Evolutionary conservation across 2,888 invertebrate species (phyloP), one percentile per base, ranked within the genome.

Genomic region (Leucophenga maculata): DNA sequence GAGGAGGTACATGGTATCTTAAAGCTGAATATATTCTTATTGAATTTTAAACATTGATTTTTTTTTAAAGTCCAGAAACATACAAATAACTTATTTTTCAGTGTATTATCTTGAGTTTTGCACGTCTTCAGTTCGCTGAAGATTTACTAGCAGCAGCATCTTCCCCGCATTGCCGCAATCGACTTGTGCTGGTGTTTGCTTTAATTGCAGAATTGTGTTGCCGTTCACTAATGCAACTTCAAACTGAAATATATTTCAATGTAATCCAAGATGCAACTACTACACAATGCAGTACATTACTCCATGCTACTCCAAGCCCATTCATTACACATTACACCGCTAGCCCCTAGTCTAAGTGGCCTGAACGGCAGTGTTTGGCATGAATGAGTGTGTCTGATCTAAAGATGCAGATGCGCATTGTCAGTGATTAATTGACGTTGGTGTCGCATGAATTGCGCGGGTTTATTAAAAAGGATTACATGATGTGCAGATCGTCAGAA

Each of bases 131-230:
- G 39, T 39, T 39, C 39, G 11, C 39, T 39, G 39, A 39, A 39
- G 11, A 39, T 39, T 39, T 39, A 39, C 39, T 11, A 39, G 11
- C 39, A 39, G 39, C 39, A 39, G 39, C 39, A 11, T 39, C 39
- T 6, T 3, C 26, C 4, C 26, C 26, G 26, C 26, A n/a, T n/a
- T n/a, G 26, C 2, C 11, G 39, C 39, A 39, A 39, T 39, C 62
- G 46, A 62, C 22, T 39, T 44, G 4, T 22, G 46, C 46, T 62
- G 46, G 22, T 46, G 22, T 62, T 62, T 62, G 80, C 83, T 80
- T 82, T 80, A 80, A 80, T 81, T 82, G 80, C 83, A 71, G 78
- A 80, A 82, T 78, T 80, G 79, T 79, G 73, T 74, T 73, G 72
- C 48, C 52, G 54, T 26, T 50, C 67, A 26, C 32, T 14, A 9